A percentile compares a stretch with the other conserved stretches of the same genome.
These are phyloP conservation scores for Cuculus canorus DNA, from an alignment of 2,797 vertebrate genomes.

Conservation along the genomic window DNA sequence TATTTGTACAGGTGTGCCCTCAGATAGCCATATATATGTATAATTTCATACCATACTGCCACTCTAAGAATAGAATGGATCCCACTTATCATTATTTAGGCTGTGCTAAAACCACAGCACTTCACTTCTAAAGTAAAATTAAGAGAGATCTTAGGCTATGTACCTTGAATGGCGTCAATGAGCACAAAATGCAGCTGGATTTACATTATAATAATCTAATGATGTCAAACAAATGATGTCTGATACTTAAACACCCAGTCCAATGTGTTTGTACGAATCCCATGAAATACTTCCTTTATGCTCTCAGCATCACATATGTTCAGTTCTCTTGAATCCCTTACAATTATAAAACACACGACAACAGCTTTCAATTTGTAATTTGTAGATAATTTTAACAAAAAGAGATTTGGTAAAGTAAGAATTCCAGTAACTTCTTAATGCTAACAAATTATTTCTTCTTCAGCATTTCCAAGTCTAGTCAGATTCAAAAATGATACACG, in stretches of 20 bases:
- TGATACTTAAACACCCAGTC: not conserved
- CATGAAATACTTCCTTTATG: slow-evolving; percentile 19
- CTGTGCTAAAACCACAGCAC: not conserved
- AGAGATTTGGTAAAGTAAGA: not conserved
- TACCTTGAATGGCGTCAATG: not conserved
- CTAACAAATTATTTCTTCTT: not conserved
- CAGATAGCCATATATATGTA: not conserved
- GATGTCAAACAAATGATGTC: not conserved
- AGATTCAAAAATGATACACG: not conserved
- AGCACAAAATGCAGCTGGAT: not conserved
- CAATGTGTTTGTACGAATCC: not conserved
- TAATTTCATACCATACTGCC: not conserved
- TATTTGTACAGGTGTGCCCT: not conserved
- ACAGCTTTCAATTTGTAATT: not conserved
- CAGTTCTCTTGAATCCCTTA: not conserved
- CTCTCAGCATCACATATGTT: slow-evolving; percentile 1
- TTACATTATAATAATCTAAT: not conserved
- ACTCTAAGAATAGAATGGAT: not conserved
- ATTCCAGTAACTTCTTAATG: not conserved
- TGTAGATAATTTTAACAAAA: not conserved
- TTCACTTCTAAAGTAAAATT: not conserved
- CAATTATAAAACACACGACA: not conserved
- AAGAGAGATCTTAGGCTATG: not conserved
- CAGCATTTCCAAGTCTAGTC: not conserved
- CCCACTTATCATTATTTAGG: not conserved